phyloP scores from a whole-genome alignment of 2,113 vertebrate genomes.

The Acanthisitta chloris region DNA sequence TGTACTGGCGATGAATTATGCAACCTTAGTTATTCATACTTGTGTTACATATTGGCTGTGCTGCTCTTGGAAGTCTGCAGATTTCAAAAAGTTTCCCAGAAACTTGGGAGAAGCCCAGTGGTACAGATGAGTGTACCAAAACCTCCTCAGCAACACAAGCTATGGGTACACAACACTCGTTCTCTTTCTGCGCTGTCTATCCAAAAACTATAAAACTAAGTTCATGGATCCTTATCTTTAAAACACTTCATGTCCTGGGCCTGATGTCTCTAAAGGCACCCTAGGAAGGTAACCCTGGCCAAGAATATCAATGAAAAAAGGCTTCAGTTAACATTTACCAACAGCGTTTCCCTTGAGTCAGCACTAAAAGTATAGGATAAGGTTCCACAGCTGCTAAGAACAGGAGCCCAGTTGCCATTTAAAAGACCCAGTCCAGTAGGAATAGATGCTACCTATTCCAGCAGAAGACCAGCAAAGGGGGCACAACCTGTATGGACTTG shows the following conservation, averaged over 20 bases:
- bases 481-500: neutral
- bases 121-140: neutral
- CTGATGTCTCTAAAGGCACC: neutral
- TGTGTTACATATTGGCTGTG: constrained; percentile 15
- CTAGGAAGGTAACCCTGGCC: neutral
- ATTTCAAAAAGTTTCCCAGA: constrained; percentile 16
- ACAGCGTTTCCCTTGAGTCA: neutral
- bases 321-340: neutral
- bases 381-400: neutral
- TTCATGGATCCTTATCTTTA: neutral
- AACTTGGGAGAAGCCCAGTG: constrained; percentile 21
- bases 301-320: neutral
- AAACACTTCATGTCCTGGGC: neutral
- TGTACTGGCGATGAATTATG: neutral
- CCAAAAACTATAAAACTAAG: neutral
- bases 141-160: neutral
- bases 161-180: neutral
- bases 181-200: neutral
- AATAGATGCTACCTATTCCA: neutral
- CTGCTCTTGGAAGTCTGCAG: constrained; percentile 21
- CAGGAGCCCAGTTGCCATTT: neutral
- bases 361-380: neutral
- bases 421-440: neutral
- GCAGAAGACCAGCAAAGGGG: neutral
- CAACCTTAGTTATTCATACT: constrained; percentile 47